Evolutionary conservation across 2,888 invertebrate species (phyloP).

Genomic region (Polymixis lichenea): DNA sequence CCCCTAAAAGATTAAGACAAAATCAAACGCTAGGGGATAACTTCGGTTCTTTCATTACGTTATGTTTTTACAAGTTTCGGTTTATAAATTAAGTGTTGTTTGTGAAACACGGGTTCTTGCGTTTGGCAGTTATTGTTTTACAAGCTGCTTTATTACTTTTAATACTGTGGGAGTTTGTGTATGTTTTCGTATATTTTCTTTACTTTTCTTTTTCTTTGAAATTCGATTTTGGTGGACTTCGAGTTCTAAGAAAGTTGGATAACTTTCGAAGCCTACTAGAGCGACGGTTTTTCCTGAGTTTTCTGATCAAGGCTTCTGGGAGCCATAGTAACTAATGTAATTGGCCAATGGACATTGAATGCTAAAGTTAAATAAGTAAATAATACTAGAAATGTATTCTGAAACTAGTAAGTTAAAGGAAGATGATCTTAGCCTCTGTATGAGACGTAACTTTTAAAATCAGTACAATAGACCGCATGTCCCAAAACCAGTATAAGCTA

Average conservation of each 20-base stretch:
- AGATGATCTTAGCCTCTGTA: no score
- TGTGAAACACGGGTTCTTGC: constrained; percentile 13
- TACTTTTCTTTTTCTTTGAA: constrained; percentile 1
- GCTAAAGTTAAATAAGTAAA: no score
- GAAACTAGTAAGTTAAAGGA: background rate
- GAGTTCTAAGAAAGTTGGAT: background rate
- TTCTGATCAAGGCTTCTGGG: background rate
- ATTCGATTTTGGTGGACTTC: constrained; percentile 19
- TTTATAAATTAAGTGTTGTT: constrained; percentile 45
- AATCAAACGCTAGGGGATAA: constrained; percentile 23
- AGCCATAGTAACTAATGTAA: background rate
- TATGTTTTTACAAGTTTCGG: constrained; percentile 26
- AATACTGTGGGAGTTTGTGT: constrained; percentile 6
- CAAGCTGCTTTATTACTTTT: constrained; percentile 35
- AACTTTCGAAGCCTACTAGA: background rate
- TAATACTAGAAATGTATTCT: background rate
- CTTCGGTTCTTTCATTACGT: constrained; percentile 44
- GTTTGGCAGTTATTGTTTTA: constrained; percentile 44
- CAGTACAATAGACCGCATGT: background rate
- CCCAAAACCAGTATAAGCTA: no score
- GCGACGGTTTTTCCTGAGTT: background rate
- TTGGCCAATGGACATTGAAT: background rate
- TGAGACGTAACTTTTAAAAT: no score
- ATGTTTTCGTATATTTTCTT: background rate
- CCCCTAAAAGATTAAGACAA: background rate